Conservation (phyloP, 2,888 invertebrate genomes). For the Xanthia togata region DNA sequence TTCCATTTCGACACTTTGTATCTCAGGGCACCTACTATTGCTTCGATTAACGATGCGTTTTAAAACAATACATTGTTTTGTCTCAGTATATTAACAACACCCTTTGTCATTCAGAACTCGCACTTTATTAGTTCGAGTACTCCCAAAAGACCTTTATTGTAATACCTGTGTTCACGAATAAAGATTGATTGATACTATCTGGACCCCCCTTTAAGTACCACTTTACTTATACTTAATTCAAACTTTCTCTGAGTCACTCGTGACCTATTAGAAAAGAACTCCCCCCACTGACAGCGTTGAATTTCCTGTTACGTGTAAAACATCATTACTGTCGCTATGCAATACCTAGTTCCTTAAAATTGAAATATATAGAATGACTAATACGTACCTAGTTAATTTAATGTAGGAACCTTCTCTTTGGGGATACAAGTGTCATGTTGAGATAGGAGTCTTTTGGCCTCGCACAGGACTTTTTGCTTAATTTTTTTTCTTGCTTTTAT, state of each 20-base stretch:
- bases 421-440: too few relatives aligned
- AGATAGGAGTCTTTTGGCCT: too few relatives aligned
- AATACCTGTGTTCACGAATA: too few relatives aligned
- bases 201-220: too few relatives aligned
- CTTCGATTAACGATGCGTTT: background rate
- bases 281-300: background rate
- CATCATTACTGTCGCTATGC: background rate
- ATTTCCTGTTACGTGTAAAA: conserved; percentile 24
- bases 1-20: background rate
- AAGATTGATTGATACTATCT: too few relatives aligned
- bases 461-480: too few relatives aligned
- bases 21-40: background rate
- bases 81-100: background rate
- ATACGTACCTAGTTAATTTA: background rate
- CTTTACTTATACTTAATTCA: too few relatives aligned
- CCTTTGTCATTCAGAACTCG: background rate
- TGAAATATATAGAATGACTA: background rate
- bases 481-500: too few relatives aligned
- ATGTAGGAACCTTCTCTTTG: background rate
- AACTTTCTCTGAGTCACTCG: background rate
- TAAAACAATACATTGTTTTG: background rate
- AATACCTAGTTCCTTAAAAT: conserved; percentile 2
- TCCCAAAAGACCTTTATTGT: too few relatives aligned
- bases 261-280: conserved; percentile 21
- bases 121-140: too few relatives aligned